Evolutionary conservation across 2,113 vertebrate genomes (phyloP), one percentile per base, ranked within the genome.

Genomic region (Percina caprodes): DNA sequence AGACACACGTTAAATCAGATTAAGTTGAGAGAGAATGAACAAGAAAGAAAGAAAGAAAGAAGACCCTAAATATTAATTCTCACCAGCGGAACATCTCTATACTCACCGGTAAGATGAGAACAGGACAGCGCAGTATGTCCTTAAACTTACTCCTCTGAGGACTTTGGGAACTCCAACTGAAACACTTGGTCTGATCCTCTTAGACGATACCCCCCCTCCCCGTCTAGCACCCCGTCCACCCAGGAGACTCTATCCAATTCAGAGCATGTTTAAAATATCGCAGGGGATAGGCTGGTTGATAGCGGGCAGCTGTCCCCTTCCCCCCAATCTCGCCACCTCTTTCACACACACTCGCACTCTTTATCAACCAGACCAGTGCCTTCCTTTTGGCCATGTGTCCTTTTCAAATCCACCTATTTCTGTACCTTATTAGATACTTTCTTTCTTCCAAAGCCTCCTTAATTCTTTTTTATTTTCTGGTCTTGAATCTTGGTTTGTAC

Each of bases 251-350:
- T 45, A 15, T 89, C 84, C 90, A 89, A 70, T 86, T 88, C 89
- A 61, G 61, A 84, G 82, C 69, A 55, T 79, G 92, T 92, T 95
- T 94, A 94, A 96, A 96, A 96, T 95, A 96, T 92, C 92, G 12
- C 84, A 19, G 71, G 67, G 84, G 74, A 81, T 1, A 87, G 82
- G 67, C 84, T 1, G 75, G 58, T 35, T 63, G 69, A 88, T 80
- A 72, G 87, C 33, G 68, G 85, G 52, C 92, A 94, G 94, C 95
- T 95, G 95, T 93, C 80, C 80, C 84, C 92, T 74, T 72, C 66
- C 85, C 78, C 77, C 69, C 48, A 18, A 39, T 24, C 69, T 39
- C 23, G 0, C 55, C 65, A 51, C 48, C 24, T 46, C 67, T 78
- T 61, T 56, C 74, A 52, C 48, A 58, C 67, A 51, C 78, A 30